Base-by-base conservation (phyloP, 2,888 invertebrate species). In the Dromius quadrimaculatus region DNA sequence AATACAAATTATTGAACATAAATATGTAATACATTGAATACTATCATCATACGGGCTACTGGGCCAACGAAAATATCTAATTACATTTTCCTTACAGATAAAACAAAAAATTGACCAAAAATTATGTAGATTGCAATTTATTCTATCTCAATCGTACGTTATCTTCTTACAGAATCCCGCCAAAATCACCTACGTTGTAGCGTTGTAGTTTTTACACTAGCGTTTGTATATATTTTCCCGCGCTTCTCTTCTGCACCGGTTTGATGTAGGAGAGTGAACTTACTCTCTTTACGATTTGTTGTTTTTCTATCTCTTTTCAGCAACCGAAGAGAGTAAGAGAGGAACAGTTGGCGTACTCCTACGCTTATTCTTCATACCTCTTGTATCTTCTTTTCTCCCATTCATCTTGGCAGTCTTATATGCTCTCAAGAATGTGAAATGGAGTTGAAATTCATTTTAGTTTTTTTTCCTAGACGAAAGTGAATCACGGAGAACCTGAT, bases 211-310 rank as follows among this genome's bases (percentile, higher is more conserved):
- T n/a, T n/a, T n/a, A n/a, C n/a, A n/a, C n/a, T n/a, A n/a, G n/a
- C n/a, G n/a, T n/a, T n/a, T n/a, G n/a, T n/a, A n/a, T n/a, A n/a
- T n/a, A n/a, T 1, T 28, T 32, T 45, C 45, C 32, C 32, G 63
- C 63, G 41, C 45, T 23, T 63, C 43, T 45, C 15, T 17, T 41
- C 32, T 32, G 50, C 28, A 13, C 50, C 19, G 23, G 50, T 54
- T 54, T n/a, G 2, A 2, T 5, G 50, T 23, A 54, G 50, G 28
- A 54, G 50, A 54, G 50, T 13, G 6, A 1, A 54, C 13, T 15
- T n/a, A n/a, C 50, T 54, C 50, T 54, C 50, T 54, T 54, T 54
- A 54, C 50, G 50, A 54, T 11, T 54, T 54, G 50, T 54, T 23
- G 28, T 54, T 54, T 23, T 54, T 54, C 50, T 9, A 17, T 54